Evolutionary conservation across 1,140 invertebrate species (phyloP).

Genomic region (Pseudobourletiella spinata): DNA sequence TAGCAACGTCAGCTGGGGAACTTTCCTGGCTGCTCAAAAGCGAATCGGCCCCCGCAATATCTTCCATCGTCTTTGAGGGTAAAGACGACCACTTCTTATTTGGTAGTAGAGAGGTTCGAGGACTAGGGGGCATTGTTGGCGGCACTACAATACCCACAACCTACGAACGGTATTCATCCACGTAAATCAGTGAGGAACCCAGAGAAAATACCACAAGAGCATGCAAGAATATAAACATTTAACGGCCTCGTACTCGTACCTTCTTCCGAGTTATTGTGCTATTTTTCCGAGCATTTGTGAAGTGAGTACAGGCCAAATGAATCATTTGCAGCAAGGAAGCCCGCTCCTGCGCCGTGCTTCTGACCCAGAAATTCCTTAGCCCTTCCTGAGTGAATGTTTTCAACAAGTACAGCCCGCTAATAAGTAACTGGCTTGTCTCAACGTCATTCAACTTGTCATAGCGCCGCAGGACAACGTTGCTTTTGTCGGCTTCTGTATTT

Average conservation of each 20-base stretch:
- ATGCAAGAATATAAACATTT: background rate
- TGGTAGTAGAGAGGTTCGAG: constrained; percentile 31
- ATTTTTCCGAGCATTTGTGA: constrained; percentile 33
- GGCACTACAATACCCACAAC: constrained; percentile 33
- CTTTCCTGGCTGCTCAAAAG: constrained; percentile 3
- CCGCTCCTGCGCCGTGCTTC: constrained; percentile 26
- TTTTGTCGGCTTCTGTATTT: constrained; percentile 29
- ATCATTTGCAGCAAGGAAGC: constrained; percentile 34
- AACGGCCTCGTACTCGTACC: constrained; percentile 10
- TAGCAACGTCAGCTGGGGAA: constrained; percentile 9
- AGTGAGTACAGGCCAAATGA: constrained; percentile 30
- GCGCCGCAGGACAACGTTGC: constrained; percentile 34
- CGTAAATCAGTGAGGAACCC: too few relatives aligned
- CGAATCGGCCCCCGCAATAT: constrained; percentile 12
- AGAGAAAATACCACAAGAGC: background rate
- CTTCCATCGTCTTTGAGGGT: constrained; percentile 28
- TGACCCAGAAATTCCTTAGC: constrained; percentile 24
- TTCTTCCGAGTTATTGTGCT: constrained; percentile 36
- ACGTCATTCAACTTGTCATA: constrained; percentile 35
- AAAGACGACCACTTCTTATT: constrained; percentile 36
- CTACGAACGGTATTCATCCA: too few relatives aligned
- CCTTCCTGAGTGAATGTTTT: constrained; percentile 31
- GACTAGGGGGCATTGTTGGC: constrained; percentile 34
- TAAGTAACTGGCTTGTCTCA: constrained; percentile 31
- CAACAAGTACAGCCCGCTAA: constrained; percentile 33